phyloP scores from a whole-genome alignment of 2,888 invertebrate genomes.

The Eledona agricola region DNA sequence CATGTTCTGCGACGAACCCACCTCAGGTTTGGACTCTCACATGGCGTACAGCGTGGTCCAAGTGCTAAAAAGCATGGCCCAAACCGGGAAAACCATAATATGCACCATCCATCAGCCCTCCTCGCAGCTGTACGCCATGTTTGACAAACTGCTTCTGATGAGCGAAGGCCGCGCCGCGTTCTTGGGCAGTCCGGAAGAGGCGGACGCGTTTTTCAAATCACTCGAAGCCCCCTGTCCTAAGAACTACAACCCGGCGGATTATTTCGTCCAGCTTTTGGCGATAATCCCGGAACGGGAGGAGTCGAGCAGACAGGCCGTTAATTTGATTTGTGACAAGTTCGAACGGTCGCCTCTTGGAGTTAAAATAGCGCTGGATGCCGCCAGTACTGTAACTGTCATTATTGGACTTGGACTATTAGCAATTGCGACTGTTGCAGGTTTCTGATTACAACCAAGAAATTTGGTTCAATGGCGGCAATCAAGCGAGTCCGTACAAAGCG shows the following conservation, averaged over 20 bases:
- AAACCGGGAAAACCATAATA: conserved; percentile 88
- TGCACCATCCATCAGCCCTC: conserved; percentile 97
- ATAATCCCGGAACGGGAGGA: conserved; percentile 85
- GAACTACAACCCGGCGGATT: conserved; percentile 95
- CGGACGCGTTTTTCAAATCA: conserved; percentile 81
- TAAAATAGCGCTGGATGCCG: conserved; percentile 69
- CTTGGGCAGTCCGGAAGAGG: conserved; percentile 82
- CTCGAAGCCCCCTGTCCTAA: conserved; percentile 84
- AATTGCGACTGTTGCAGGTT: conserved; percentile 5
- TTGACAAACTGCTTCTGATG: conserved; percentile 88
- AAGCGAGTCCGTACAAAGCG: conserved; percentile 75
- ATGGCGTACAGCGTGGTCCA: conserved; percentile 95
- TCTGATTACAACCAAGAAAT: conserved; percentile 41
- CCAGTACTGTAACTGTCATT: conserved; percentile 60
- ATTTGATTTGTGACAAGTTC: conserved; percentile 81
- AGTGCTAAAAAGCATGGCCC: conserved; percentile 77
- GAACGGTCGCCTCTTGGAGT: conserved; percentile 71
- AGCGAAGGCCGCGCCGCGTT: conserved; percentile 92
- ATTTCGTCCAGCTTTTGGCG: conserved; percentile 88
- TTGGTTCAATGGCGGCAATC: conserved; percentile 48
- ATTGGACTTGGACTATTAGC: neutral
- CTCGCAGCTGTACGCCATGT: conserved; percentile 88
- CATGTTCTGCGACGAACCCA: conserved; percentile 97
- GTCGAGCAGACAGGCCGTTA: conserved; percentile 79
- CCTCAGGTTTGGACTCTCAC: conserved; percentile 94